Percentiles rank a stretch among this genome's conserved stretches.
Evolutionary conservation across 2,888 invertebrate genomes (phyloP).

Genomic region (Proisotoma minuta): DNA sequence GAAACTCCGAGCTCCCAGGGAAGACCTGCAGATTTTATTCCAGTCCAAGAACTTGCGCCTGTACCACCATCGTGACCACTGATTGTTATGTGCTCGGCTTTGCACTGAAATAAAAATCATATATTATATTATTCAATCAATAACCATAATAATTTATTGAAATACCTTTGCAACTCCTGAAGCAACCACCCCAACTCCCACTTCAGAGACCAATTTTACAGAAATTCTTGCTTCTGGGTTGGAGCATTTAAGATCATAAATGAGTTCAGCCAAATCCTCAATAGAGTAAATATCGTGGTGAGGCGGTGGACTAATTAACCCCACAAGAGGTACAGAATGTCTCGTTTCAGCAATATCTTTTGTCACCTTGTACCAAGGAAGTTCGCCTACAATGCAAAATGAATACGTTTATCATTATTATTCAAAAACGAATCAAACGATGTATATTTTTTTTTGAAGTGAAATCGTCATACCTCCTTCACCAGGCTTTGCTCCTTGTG

Average conservation of each 20-base stretch:
- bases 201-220: slow-evolving; percentile 96
- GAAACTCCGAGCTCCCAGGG: slow-evolving; percentile 99
- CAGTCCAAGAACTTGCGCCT: slow-evolving; percentile 98
- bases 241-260: slow-evolving; percentile 87
- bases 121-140: no score
- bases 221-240: slow-evolving; percentile 93
- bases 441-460: no score
- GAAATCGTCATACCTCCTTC: no score
- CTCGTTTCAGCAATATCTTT: slow-evolving; percentile 91
- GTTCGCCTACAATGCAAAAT: no score
- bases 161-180: slow-evolving; percentile 91
- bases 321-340: slow-evolving; percentile 88
- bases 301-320: slow-evolving; percentile 96
- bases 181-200: slow-evolving; percentile 98
- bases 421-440: no score
- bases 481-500: slow-evolving; percentile 98
- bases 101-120: slow-evolving; percentile 61
- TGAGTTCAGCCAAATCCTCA: slow-evolving; percentile 95
- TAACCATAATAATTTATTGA: no score
- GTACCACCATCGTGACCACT: slow-evolving; percentile 99
- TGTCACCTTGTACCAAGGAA: slow-evolving; percentile 63
- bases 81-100: slow-evolving; percentile 97
- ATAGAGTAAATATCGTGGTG: slow-evolving; percentile 99
- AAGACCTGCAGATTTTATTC: slow-evolving; percentile 94
- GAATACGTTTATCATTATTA: no score